Base-by-base conservation (phyloP, 2,888 invertebrate species). In the Chalcis sispes region DNA sequence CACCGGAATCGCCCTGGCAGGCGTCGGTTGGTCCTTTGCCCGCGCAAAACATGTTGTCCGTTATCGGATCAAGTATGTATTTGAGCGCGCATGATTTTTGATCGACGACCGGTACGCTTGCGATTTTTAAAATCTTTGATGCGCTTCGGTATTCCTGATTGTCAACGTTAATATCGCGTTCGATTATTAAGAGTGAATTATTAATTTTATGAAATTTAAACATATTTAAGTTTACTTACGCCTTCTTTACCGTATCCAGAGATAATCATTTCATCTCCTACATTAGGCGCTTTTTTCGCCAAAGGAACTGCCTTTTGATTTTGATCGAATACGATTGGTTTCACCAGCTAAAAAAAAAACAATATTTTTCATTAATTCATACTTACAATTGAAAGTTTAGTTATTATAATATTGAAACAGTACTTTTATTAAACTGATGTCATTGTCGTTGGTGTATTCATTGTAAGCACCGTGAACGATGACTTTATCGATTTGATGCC, bases 1-100 rank as follows among this genome's bases (percentile, higher is more conserved):
- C 79, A 23, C 81, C 81, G 4, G 81, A 81, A 50, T 81, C 81
- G 13, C 81, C 80, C 40, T 79, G 79, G 56, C 80, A 80, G 8
- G 79, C 67, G 71, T 80, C 80, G 2, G 46, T 61, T 7, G 36
- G 4, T 0, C 74, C 74, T 42, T 54, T 46, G 10, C 79, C 79
- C 2, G 79, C 79, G 56, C 79, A 79, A 52, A 79, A 78, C 74
- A 79, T 76, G 36, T 78, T 76, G 18, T 64, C 61, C 10, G 73
- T 76, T 23, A 77, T 61, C 2, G 77, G 73, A 36, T 74, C 76
- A 15, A 32, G 15, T 8, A 70, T 66, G 59, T 79, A 79, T 29
- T 58, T 67, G 4, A 23, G 50, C 15, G 48, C 72, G 58, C 79
- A 79, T 1, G 42, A 13, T 13, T 15, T 50, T 1, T 77, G 72